Evolutionary conservation across 2,113 vertebrate species (phyloP), one percentile per base, ranked within the genome.

Genomic region (Cottus gobio): DNA sequence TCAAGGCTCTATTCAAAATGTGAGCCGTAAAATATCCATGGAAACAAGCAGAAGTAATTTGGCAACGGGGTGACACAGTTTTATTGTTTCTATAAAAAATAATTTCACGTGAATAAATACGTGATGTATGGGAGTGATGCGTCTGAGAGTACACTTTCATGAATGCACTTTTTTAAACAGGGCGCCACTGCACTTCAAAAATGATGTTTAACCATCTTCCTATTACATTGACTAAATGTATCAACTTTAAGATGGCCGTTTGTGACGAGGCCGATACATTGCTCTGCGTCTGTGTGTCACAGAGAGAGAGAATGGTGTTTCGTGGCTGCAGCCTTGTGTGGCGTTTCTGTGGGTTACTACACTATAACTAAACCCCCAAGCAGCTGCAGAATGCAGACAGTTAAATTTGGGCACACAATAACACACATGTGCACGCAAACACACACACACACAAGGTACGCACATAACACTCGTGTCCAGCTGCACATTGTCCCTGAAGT

Each of bases 381-480:
- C 87, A 90, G 91, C 83, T 90, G 80, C 80, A 87, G 90, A 87
- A 90, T 87, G 85, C 85, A 90, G 83, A 85, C 87, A 61, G 85
- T 91, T 92, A 89, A 92, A 92, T 92, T 57, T 86, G 85, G 85
- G 72, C 70, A 69, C 74, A 71, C 56, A 85, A 71, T 79, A 58
- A 48, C 77, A n/a, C 54, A 74, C 65, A 36, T 37, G 1, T 12
- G 50, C 50, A 24, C 22, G 50, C 2, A 34, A 37, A 16, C 26
- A 34, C 46, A 42, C 39, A 57, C 34, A 8, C 73, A 22, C 78
- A 72, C 67, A 24, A 26, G 50, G 1, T 2, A 68, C 20, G 16
- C 80, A 67, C 83, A 64, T 11, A 77, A 57, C 77, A 71, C 46
- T 79, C 84, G 65, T 85, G 87, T 90, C 87, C 70, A 68, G 73